These are phyloP conservation scores for Balaeniceps rex DNA, from an alignment of 2,113 vertebrate genomes.

Conservation along the genomic window DNA sequence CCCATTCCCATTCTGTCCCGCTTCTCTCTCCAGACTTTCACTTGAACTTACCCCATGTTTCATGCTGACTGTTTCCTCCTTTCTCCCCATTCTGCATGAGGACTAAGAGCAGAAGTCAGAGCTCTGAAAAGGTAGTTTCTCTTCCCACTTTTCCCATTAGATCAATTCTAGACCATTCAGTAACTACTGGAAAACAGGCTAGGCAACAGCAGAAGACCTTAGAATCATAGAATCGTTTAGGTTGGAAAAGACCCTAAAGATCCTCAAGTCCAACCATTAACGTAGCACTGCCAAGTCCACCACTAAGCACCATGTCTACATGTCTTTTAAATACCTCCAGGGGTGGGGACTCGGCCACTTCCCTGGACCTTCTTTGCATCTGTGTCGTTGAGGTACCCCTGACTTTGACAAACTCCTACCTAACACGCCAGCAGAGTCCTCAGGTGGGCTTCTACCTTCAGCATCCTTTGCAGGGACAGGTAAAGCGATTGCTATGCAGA, in stretches of 20 bases:
- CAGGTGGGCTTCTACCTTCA: neutral
- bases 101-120: neutral
- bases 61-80: neutral
- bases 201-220: neutral
- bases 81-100: neutral
- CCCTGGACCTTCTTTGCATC: neutral
- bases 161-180: neutral
- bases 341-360: no score
- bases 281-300: no score
- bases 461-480: neutral
- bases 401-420: neutral
- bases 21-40: neutral
- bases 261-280: no score
- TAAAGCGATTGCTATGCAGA: neutral
- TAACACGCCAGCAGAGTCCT: neutral
- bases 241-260: no score
- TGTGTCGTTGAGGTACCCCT: neutral
- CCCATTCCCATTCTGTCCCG: neutral
- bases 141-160: neutral
- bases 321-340: no score
- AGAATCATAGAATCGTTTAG: no score
- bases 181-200: neutral
- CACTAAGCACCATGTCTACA: no score
- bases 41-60: neutral
- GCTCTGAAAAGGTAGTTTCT: neutral